Conservation (phyloP, 2,797 vertebrate genomes). For the Netta rufina region DNA sequence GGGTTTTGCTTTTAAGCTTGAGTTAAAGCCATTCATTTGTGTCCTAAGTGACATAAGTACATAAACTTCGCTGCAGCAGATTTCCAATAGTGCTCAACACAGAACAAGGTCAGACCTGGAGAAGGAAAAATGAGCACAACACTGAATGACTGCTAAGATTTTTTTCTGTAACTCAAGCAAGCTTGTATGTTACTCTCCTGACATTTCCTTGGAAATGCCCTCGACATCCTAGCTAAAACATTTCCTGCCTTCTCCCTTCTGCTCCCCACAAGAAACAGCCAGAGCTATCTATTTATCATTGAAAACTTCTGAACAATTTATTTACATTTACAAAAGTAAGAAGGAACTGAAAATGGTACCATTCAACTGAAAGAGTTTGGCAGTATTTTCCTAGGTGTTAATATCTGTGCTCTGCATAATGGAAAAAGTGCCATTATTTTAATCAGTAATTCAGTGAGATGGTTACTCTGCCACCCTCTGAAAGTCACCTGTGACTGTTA, state of each 20-base stretch:
- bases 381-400: not conserved
- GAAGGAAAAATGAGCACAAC: not conserved
- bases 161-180: not conserved
- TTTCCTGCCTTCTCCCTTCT: not conserved
- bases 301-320: slow-evolving; percentile 15
- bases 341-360: not conserved
- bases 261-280: not conserved
- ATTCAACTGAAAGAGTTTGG: not conserved
- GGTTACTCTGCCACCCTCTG: not conserved
- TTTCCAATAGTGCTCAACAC: not conserved
- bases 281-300: not conserved
- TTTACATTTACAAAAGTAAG: not conserved
- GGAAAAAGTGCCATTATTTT: not conserved
- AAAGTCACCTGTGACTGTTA: not conserved
- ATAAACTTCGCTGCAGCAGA: not conserved
- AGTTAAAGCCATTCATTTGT: slow-evolving; percentile 9
- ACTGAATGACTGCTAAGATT: not conserved
- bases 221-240: not conserved
- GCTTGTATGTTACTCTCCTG: not conserved
- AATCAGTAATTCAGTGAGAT: not conserved
- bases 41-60: not conserved
- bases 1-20: not conserved
- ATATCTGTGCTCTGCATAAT: not conserved
- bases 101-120: not conserved
- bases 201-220: not conserved